Base-by-base conservation (phyloP, 2,113 vertebrate species). In the Chamaetylas fuelleborni region DNA sequence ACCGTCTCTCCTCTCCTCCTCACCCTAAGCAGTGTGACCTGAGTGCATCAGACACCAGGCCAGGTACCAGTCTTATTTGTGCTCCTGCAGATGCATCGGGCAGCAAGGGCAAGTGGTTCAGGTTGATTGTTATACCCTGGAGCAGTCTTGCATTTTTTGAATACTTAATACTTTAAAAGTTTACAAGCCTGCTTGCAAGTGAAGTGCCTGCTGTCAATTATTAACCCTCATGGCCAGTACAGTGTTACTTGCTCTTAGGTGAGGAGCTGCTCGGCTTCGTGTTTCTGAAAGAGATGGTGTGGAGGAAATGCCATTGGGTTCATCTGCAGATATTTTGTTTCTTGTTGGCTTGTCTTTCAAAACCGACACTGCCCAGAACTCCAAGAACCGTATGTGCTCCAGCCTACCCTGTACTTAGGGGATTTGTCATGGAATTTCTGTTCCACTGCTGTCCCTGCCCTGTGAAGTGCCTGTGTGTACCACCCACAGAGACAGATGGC, bases 131-230 rank as follows among this genome's bases (percentile, higher is more conserved):
- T 92, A 14, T 9, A 81, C 76, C 96, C 90, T 69, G 77, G 31
- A 79, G 88, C 45, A 0, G 19, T 79, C 53, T 81, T 51, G 45
- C 94, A 90, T 96, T 93, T 94, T 96, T 96, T 0, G 20, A 90
- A 96, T 96, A 71, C 80, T 96, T 95, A 92, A 96, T 96, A 66
- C 65, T 92, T 91, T 60, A 86, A 77, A 95, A 90, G 65, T 86
- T 90, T 74, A 88, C 69, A 38, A 83, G 60, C 80, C 19, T 34
- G 13, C 48, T 90, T 50, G 51, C 61, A 78, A 78, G 64, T 40
- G 47, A 81, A 90, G 48, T 71, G 60, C 40, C 33, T 0, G 1
- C 56, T 88, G 88, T 95, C 88, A 96, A 94, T 97, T 86, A 97
- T 96, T 97, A 97, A 96, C 87, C 65, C 31, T 13, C 20, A 6